These are phyloP conservation scores for Nasonia oneida DNA, from an alignment of 2,888 invertebrate species.

Conservation along the genomic window DNA sequence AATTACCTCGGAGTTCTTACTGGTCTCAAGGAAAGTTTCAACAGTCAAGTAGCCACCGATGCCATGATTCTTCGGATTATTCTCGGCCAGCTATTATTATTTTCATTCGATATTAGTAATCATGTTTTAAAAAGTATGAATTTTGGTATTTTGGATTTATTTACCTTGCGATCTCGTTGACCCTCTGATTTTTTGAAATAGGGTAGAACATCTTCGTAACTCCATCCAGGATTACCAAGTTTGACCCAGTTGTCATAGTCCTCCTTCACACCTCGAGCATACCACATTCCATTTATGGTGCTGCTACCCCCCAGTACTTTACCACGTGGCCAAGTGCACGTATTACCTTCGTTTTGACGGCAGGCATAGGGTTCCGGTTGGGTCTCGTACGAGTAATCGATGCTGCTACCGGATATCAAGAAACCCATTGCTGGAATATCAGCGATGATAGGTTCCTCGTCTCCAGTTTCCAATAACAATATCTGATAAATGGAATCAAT, in stretches of 20 bases:
- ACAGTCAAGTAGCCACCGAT: constrained; percentile 83
- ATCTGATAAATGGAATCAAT: neutral
- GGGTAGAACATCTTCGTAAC: neutral
- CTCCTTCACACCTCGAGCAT: neutral
- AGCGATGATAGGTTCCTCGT: constrained; percentile 59
- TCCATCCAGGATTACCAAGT: constrained; percentile 9
- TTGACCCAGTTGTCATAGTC: constrained; percentile 56
- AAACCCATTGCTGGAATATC: neutral
- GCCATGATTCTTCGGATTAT: constrained; percentile 81
- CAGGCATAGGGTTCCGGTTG: constrained; percentile 9
- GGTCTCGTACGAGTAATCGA: constrained; percentile 16
- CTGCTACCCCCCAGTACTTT: constrained; percentile 19
- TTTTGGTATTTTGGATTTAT: neutral
- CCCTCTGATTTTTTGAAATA: constrained; percentile 30
- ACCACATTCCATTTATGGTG: constrained; percentile 4
- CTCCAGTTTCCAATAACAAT: constrained; percentile 8
- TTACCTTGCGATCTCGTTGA: constrained; percentile 63
- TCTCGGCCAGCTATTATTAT: neutral
- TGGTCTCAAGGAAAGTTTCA: constrained; percentile 82
- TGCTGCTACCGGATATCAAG: neutral
- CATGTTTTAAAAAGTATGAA: neutral
- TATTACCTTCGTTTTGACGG: neutral
- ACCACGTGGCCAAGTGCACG: constrained; percentile 32
- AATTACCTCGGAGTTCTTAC: constrained; percentile 81
- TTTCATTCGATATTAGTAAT: neutral